A percentile compares a stretch with the other conserved stretches of the same genome.
These are phyloP conservation scores for Cryptocheilus praepositus DNA, from an alignment of 2,888 invertebrate species.

Conservation along the genomic window DNA sequence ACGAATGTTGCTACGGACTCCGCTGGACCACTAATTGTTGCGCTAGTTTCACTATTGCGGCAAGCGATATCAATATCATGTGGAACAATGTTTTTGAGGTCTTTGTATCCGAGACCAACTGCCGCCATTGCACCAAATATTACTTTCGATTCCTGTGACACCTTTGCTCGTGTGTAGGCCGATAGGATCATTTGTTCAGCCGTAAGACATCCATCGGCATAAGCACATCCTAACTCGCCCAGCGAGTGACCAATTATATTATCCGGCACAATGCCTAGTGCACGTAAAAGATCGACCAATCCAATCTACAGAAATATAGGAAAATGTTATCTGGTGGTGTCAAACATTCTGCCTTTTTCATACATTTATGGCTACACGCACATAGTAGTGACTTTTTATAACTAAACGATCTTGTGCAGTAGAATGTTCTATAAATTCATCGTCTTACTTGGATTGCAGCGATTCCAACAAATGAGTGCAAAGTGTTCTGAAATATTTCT, in stretches of 20 bases:
- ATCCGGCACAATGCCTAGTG: slow-evolving; percentile 81
- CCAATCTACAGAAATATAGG: slow-evolving; percentile 76
- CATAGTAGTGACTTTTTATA: too few species aligned
- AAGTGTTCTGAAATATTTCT: slow-evolving; percentile 79
- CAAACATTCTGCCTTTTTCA: too few species aligned
- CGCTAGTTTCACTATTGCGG: slow-evolving; percentile 89
- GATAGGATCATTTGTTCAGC: slow-evolving; percentile 62
- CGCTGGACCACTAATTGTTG: slow-evolving; percentile 91
- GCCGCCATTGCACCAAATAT: slow-evolving; percentile 91
- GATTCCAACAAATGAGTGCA: slow-evolving; percentile 85
- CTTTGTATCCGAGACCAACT: slow-evolving; percentile 81
- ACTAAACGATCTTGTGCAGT: too few species aligned
- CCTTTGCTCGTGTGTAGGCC: slow-evolving; percentile 60
- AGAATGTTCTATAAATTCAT: neutral
- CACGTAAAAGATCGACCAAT: slow-evolving; percentile 79
- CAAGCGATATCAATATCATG: slow-evolving; percentile 88
- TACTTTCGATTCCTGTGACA: slow-evolving; percentile 56
- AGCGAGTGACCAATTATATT: slow-evolving; percentile 93
- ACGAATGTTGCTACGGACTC: slow-evolving; percentile 82
- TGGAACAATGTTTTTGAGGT: slow-evolving; percentile 81
- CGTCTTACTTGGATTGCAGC: slow-evolving; percentile 78
- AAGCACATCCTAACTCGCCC: slow-evolving; percentile 95
- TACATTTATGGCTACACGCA: too few species aligned
- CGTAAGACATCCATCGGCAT: slow-evolving; percentile 93
- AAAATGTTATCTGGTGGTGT: too few species aligned